Evolutionary conservation across 2,113 vertebrate species (phyloP).

Genomic region (Hippocampus zosterae): DNA sequence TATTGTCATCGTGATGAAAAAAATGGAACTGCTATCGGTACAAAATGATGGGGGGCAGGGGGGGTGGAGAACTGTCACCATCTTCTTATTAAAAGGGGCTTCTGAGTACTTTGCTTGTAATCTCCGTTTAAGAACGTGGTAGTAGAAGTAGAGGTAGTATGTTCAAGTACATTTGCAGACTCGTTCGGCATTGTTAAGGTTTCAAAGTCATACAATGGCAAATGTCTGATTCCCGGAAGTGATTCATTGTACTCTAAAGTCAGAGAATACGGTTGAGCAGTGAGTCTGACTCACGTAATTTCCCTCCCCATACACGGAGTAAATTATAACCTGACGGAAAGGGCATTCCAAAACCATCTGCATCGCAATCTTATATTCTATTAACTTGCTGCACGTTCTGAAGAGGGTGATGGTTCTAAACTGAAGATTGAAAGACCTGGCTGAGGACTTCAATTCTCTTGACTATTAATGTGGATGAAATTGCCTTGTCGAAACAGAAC

Average conservation of each 20-base stretch:
- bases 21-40: background rate
- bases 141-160: no score
- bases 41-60: no score
- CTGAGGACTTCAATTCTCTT: background rate
- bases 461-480: background rate
- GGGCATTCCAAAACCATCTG: background rate
- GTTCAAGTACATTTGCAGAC: no score
- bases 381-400: background rate
- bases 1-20: conserved; percentile 3
- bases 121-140: no score
- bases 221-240: background rate
- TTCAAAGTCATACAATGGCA: background rate
- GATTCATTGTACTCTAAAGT: background rate
- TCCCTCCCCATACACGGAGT: background rate
- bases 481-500: background rate
- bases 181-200: no score
- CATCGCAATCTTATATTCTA: background rate
- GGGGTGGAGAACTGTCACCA: no score
- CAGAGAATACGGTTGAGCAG: background rate
- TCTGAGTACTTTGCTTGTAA: no score
- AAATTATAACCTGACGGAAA: background rate
- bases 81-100: no score
- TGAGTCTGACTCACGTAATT: background rate
- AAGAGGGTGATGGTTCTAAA: background rate
- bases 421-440: background rate